Conservation (phyloP, 2,113 vertebrate genomes). For the Dasyornis broadbenti region DNA sequence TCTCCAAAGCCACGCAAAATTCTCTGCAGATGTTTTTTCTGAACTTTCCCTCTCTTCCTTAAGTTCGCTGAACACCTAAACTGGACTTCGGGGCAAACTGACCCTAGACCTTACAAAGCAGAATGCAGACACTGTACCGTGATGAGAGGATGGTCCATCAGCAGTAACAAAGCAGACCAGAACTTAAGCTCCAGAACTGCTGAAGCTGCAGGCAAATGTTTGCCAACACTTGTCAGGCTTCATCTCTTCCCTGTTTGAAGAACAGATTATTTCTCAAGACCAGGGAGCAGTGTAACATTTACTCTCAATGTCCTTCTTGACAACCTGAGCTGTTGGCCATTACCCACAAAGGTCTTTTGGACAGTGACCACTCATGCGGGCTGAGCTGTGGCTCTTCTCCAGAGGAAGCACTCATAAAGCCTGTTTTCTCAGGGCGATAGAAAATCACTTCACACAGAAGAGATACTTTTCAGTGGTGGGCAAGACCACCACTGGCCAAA, state of each 20-base stretch:
- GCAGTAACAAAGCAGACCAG: background rate
- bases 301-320: background rate
- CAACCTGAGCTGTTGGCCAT: background rate
- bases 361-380: fast-evolving
- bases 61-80: background rate
- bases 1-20: background rate
- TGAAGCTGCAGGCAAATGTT: background rate
- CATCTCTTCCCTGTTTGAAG: background rate
- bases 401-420: background rate
- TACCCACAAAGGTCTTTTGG: background rate
- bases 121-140: background rate
- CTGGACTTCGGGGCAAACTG: background rate
- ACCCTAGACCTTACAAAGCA: background rate
- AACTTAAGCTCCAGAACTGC: background rate
- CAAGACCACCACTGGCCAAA: background rate
- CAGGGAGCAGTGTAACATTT: background rate
- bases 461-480: background rate
- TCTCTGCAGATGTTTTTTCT: background rate
- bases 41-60: background rate
- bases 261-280: background rate
- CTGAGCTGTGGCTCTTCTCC: background rate
- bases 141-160: background rate
- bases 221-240: background rate
- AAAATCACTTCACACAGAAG: background rate
- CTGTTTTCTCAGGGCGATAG: background rate